phyloP scores from a whole-genome alignment of 2,113 vertebrate genomes.

The Lophochroa leadbeateri region DNA sequence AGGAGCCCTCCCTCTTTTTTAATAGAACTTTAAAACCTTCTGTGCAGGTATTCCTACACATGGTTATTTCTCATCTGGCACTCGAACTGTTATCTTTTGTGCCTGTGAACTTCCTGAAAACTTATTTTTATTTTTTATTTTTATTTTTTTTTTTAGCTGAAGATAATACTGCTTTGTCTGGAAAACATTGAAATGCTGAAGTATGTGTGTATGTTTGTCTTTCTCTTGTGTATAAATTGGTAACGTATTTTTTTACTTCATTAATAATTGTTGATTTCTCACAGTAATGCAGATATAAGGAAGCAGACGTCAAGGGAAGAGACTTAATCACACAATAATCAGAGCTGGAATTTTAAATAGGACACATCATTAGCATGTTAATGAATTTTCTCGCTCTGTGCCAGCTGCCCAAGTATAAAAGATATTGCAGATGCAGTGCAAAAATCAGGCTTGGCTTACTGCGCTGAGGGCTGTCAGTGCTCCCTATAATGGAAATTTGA shows the following conservation, averaged over 20 bases:
- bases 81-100: background rate
- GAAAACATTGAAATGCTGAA: background rate
- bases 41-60: background rate
- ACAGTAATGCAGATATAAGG: conserved; percentile 61
- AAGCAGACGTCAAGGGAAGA: conserved; percentile 68
- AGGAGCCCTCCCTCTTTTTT: background rate
- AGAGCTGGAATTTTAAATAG: conserved; percentile 77
- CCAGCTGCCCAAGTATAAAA: conserved; percentile 67
- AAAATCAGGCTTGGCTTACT: conserved; percentile 48
- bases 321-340: conserved; percentile 78
- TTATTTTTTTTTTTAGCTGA: background rate
- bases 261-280: conserved; percentile 71
- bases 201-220: background rate
- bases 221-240: conserved; percentile 36
- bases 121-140: background rate
- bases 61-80: background rate
- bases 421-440: conserved; percentile 63
- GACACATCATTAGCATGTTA: conserved; percentile 75
- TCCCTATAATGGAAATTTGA: background rate
- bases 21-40: background rate
- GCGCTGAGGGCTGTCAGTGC: conserved; percentile 30
- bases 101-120: background rate
- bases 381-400: conserved; percentile 69
- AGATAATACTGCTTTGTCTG: background rate
- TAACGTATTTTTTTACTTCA: conserved; percentile 61